phyloP scores from a whole-genome alignment of 2,113 vertebrate genomes.

The Bombycilla garrulus region DNA sequence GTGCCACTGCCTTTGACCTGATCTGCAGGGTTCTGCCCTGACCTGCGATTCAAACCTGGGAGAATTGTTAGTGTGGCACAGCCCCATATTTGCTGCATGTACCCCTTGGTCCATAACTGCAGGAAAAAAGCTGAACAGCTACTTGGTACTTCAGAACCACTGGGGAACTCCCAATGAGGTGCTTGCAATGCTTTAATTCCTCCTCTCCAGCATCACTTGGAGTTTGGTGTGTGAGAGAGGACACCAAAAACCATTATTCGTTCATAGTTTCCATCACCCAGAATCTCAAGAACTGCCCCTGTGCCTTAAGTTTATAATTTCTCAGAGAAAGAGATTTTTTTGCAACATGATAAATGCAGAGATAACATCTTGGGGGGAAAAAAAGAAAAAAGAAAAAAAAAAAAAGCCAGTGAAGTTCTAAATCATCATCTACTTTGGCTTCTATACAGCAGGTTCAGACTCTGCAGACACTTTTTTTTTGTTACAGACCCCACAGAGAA shows the following conservation, averaged over 20 bases:
- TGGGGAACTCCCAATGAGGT: not conserved
- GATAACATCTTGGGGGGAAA: not conserved
- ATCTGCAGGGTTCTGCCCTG: not conserved
- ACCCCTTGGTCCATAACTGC: not conserved
- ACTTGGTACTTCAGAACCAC: not conserved
- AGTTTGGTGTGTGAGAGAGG: not conserved
- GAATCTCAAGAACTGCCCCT: not conserved
- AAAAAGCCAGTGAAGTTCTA: not conserved
- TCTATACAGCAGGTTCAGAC: constrained; percentile 20
- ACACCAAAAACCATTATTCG: not conserved
- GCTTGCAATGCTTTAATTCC: not conserved
- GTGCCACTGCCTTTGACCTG: not conserved
- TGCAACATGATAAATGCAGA: not conserved
- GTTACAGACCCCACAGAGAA: constrained; percentile 22
- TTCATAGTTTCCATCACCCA: not conserved
- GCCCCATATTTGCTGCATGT: rapidly evolving
- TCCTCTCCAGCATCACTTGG: not conserved
- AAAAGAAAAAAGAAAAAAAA: not conserved
- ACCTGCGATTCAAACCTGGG: not conserved
- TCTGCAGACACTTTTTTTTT: constrained; percentile 11
- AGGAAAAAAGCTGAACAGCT: not conserved
- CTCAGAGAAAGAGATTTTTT: not conserved
- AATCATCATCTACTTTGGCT: constrained; percentile 16
- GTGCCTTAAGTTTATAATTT: not conserved
- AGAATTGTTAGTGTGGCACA: not conserved